A percentile compares a stretch with the other conserved stretches of the same genome.
These are phyloP conservation scores for Drosophila phalerata DNA, from an alignment of 2,888 invertebrate species.

Conservation along the genomic window DNA sequence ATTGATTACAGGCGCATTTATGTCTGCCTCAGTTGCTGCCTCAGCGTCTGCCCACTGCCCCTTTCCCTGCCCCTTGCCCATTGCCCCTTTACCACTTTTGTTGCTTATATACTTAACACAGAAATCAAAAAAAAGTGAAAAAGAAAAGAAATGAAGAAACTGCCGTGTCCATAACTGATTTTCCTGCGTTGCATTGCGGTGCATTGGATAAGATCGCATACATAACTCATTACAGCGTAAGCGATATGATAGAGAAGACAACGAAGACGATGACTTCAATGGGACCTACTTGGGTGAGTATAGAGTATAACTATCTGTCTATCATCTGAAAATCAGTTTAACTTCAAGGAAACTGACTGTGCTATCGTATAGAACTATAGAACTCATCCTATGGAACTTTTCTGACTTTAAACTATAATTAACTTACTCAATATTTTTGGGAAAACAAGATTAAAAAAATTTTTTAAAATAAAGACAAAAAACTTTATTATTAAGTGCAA, in stretches of 20 bases:
- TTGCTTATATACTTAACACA: constrained; percentile 17
- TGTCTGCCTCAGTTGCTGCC: constrained; percentile 38
- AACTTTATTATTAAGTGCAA: no score
- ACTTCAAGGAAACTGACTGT: no score
- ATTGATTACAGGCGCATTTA: constrained; percentile 72
- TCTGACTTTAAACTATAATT: no score
- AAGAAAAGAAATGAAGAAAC: constrained; percentile 9
- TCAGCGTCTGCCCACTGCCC: constrained; percentile 3
- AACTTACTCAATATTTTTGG: no score
- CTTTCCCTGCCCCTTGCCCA: not conserved
- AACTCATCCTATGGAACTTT: no score
- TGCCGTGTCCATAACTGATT: constrained; percentile 57
- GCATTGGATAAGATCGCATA: constrained; percentile 76
- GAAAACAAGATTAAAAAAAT: no score
- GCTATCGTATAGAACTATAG: no score
- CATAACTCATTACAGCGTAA: constrained; percentile 75
- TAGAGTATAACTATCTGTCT: no score
- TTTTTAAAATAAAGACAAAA: no score
- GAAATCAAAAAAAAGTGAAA: constrained; percentile 12
- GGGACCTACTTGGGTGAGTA: not conserved
- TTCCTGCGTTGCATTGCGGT: constrained; percentile 44
- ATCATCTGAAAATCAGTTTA: no score
- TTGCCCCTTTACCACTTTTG: not conserved
- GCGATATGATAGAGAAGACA: constrained; percentile 60
- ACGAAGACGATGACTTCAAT: not conserved